Conservation (phyloP, 23 tunicate genomes). For the Ciona savignyi region DNA sequence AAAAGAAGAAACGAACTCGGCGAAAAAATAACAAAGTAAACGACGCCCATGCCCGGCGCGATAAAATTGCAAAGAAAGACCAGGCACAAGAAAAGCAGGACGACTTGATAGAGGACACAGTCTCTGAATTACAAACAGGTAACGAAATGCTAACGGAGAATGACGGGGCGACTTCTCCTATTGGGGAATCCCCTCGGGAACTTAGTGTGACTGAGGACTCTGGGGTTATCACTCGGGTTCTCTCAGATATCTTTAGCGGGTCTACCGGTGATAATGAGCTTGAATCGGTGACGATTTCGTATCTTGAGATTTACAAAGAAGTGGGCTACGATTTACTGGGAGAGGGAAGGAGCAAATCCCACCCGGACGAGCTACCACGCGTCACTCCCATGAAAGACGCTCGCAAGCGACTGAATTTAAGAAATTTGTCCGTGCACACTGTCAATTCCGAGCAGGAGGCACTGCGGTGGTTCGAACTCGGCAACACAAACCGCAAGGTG, state of each 20-base stretch:
- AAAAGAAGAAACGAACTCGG: not conserved
- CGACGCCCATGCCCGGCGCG: not conserved
- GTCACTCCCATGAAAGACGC: conserved; percentile 64
- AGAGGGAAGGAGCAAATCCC: conserved; percentile 25
- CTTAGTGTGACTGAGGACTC: not conserved
- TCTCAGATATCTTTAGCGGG: conserved; percentile 38
- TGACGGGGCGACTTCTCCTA: not conserved
- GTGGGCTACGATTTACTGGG: conserved; percentile 68
- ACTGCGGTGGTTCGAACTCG: conserved; percentile 53
- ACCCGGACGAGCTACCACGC: conserved; percentile 23
- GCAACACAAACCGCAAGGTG: conserved; percentile 72
- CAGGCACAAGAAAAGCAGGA: not conserved
- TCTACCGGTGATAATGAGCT: conserved; percentile 22
- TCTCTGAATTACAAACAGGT: not conserved
- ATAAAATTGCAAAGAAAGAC: not conserved
- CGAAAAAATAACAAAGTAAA: not conserved
- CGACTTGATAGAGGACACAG: not conserved
- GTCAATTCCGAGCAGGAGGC: conserved; percentile 54
- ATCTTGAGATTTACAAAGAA: conserved; percentile 85
- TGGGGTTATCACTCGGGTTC: conserved; percentile 52
- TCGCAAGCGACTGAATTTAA: conserved; percentile 41
- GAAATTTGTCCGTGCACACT: conserved; percentile 40
- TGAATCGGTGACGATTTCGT: conserved; percentile 41
- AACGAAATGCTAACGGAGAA: not conserved
- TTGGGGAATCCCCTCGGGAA: not conserved